Conservation (phyloP, 2,888 invertebrate genomes). For the Melinopterus prodromus region DNA sequence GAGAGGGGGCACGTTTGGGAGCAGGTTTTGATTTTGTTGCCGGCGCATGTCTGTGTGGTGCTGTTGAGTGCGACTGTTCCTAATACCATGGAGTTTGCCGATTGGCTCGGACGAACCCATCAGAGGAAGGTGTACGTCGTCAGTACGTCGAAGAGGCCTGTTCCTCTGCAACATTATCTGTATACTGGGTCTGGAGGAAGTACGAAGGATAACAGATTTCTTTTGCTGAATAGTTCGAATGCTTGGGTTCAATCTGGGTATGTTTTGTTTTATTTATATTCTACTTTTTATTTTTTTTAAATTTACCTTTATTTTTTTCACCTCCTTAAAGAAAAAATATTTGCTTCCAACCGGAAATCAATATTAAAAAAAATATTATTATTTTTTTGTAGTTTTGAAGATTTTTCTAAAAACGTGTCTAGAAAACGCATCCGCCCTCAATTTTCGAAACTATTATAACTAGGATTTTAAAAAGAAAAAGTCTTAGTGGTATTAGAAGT, state of each 20-base stretch:
- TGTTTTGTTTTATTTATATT: constrained; percentile 15
- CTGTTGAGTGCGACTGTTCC: constrained; percentile 98
- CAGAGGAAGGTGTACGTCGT: constrained; percentile 92
- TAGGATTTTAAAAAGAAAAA: too few species aligned
- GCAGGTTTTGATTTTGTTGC: constrained; percentile 93
- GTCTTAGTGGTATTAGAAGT: too few species aligned
- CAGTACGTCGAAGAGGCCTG: constrained; percentile 91
- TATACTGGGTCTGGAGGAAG: constrained; percentile 86
- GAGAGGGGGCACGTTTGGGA: constrained; percentile 98
- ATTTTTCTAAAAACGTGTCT: too few species aligned
- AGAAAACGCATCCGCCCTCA: too few species aligned
- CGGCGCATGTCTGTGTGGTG: constrained; percentile 94
- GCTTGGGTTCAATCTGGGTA: constrained; percentile 38
- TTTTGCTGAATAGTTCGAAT: constrained; percentile 75
- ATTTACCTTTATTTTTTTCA: too few species aligned
- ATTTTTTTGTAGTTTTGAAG: too few species aligned
- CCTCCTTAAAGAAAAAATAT: too few species aligned
- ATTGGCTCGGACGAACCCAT: constrained; percentile 90
- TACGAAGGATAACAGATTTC: constrained; percentile 77
- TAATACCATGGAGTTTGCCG: constrained; percentile 94
- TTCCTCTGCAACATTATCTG: constrained; percentile 93
- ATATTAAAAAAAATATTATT: too few species aligned
- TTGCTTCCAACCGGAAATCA: too few species aligned
- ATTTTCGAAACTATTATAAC: too few species aligned
- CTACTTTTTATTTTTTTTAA: too few species aligned